Conservation (phyloP, 2,888 invertebrate species). For the Polydrusus tereticollis region DNA sequence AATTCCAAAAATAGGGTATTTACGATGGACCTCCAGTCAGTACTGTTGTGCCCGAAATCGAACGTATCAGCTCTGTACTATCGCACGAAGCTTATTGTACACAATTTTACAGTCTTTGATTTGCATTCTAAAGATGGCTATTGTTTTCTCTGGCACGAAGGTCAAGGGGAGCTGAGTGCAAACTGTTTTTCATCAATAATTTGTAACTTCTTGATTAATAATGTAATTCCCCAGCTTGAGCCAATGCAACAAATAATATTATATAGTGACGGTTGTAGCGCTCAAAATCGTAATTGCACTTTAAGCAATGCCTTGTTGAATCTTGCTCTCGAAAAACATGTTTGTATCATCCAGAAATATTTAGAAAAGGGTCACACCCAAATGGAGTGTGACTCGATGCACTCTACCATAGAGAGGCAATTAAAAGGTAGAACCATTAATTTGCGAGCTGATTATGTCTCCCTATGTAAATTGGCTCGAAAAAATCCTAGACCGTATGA, state of each 20-base stretch:
- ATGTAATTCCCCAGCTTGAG: background rate
- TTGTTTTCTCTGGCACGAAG: conserved; percentile 28
- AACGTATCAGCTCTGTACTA: conserved; percentile 24
- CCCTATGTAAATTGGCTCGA: background rate
- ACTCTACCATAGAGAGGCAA: background rate
- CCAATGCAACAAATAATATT: conserved; percentile 8
- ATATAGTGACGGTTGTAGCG: background rate
- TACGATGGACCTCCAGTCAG: conserved; percentile 25
- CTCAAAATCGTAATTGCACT: background rate
- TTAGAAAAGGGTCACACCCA: too few relatives aligned
- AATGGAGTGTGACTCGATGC: too few relatives aligned
- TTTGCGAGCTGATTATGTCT: conserved; percentile 1
- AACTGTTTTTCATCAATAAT: conserved; percentile 29
- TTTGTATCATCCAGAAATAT: background rate
- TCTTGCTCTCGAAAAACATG: background rate
- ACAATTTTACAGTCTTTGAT: conserved; percentile 39
- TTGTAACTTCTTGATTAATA: conserved; percentile 1
- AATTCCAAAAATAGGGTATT: conserved; percentile 18
- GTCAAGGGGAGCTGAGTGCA: conserved; percentile 4
- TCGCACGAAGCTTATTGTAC: conserved; percentile 24
- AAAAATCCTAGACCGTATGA: background rate
- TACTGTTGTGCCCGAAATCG: conserved; percentile 22
- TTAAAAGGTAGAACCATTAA: conserved; percentile 2
- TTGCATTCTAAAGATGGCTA: conserved; percentile 31
- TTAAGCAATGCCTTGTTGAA: background rate